Base-by-base conservation (phyloP, 1,140 invertebrate genomes). In the Anadara kagoshimensis region DNA sequence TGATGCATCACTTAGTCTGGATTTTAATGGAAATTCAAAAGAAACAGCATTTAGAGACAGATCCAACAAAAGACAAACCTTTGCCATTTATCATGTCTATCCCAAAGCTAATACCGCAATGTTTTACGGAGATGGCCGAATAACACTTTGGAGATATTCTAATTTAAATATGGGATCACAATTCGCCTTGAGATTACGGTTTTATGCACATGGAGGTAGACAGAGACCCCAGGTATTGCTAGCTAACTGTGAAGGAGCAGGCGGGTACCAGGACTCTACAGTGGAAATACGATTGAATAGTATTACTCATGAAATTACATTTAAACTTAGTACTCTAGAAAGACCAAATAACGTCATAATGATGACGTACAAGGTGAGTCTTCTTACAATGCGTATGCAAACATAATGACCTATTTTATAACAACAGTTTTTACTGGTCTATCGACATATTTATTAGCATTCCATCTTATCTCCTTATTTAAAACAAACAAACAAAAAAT, bases 81-180 rank as follows among this genome's bases (percentile, higher is more conserved):
- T 64, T 12, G 62, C 45, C 5, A 49, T 64, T 4, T 53, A 11
- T 20, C 24, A 64, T 53, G 57, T n/a, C 2, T 36, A 36, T 36
- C 29, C 29, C 2, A 36, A 36, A 36, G 29, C 29, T 36, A 36
- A 36, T 36, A 59, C 41, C 10, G 67, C 67, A 0, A 69, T 53
- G 49, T 69, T 69, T 53, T 61, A 69, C 57, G 59, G 59, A 16
- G 54, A 29, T 43, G 59, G 67, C 0, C 36, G 29, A 26, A 29
- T 69, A 22, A 62, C 44, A 26, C 24, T 69, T 5, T 69, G 67
- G 67, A 51, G 59, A 16, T 69, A 58, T 44, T 69, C 67, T 0
- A 69, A 69, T 44, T 45, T 61, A 10, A 44, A 69, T 36, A 45
- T 69, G 0, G 67, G 67, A 44, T 44, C 67, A 1, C 47, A 59